A percentile compares a stretch with the other conserved stretches of the same genome.
Evolutionary conservation across 2,797 vertebrate genomes (phyloP).

Genomic region (Poeciliopsis presidionis): DNA sequence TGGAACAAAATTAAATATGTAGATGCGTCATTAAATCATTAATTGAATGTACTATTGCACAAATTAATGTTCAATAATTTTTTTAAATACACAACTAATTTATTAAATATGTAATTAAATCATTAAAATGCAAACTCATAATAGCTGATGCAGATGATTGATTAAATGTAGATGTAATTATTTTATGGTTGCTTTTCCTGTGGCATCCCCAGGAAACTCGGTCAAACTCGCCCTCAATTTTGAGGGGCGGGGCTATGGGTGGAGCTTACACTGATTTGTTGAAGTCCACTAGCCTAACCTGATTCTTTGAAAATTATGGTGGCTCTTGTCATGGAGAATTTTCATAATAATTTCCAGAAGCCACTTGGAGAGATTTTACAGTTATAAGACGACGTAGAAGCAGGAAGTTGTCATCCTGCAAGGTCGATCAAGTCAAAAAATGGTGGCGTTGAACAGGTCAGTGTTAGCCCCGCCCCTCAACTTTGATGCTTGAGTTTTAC

Average conservation of each 20-base stretch:
- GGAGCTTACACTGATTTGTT: background rate
- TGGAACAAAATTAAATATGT: background rate
- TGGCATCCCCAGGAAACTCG: too few species aligned
- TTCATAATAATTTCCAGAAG: background rate
- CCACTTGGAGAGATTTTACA: background rate
- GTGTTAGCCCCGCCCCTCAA: background rate
- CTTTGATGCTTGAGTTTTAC: background rate
- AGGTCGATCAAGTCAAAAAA: background rate
- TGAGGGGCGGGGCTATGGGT: background rate
- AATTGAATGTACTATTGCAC: background rate
- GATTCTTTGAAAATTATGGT: background rate
- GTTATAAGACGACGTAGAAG: background rate
- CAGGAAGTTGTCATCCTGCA: background rate
- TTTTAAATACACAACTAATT: background rate
- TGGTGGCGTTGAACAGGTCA: background rate
- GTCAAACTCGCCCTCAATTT: too few species aligned
- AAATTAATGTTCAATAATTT: background rate
- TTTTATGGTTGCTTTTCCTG: too few species aligned
- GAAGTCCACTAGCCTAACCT: background rate
- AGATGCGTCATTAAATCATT: background rate
- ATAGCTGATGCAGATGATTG: background rate
- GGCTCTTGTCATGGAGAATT: background rate
- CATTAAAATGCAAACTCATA: background rate
- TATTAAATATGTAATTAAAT: background rate
- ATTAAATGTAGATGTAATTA: too few species aligned